These are phyloP conservation scores for Brevimyrus niger DNA, from an alignment of 2,113 vertebrate genomes.

Conservation along the genomic window DNA sequence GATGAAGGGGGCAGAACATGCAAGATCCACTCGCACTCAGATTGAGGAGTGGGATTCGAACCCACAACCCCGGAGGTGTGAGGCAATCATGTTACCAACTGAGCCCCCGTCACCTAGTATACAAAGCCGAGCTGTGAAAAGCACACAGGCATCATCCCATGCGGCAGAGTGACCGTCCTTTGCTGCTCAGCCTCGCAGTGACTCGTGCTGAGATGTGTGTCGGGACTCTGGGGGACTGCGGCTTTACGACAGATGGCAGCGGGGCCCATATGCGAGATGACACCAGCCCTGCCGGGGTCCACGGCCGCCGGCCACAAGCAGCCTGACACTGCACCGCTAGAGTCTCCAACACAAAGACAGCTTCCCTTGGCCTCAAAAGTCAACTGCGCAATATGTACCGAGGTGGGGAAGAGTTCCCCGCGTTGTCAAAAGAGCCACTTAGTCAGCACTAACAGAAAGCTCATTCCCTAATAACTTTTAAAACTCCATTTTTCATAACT, in stretches of 20 bases:
- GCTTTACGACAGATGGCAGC: neutral
- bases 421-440: neutral
- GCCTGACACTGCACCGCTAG: neutral
- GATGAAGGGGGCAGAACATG: neutral
- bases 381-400: neutral
- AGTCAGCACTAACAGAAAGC: neutral
- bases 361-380: neutral
- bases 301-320: neutral
- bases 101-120: neutral
- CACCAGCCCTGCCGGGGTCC: neutral
- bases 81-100: neutral
- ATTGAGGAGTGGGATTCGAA: neutral
- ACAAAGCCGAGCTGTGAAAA: neutral
- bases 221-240: neutral
- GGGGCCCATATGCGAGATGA: neutral
- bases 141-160: neutral
- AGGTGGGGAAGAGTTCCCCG: neutral
- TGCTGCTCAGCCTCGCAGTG: neutral
- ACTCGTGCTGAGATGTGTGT: neutral
- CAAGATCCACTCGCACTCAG: neutral
- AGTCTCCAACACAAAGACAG: neutral
- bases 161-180: neutral
- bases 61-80: neutral
- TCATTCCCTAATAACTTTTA: neutral
- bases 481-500: neutral